These are phyloP conservation scores for Rhinatrema bivittatum DNA, from an alignment of 2,797 vertebrate species.

Conservation along the genomic window DNA sequence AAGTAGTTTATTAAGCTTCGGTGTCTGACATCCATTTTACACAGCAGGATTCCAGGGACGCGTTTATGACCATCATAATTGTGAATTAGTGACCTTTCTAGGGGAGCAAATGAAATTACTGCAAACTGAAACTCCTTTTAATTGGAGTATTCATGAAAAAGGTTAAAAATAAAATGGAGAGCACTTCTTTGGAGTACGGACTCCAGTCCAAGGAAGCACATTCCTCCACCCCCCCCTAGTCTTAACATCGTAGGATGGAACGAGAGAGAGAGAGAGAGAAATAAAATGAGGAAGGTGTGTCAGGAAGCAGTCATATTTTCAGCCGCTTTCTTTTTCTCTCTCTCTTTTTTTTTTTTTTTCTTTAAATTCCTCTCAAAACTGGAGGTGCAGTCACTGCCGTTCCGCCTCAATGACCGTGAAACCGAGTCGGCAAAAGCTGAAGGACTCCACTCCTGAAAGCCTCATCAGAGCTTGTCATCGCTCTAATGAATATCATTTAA, in stretches of 20 bases:
- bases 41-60: constrained; percentile 40
- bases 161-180: constrained; percentile 14
- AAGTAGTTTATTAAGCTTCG: constrained; percentile 34
- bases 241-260: constrained; percentile 8
- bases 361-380: constrained; percentile 50
- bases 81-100: constrained; percentile 65
- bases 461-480: constrained; percentile 98
- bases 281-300: constrained; percentile 51
- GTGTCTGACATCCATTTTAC: constrained; percentile 32
- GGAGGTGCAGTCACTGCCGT: constrained; percentile 65
- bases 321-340: constrained; percentile 38
- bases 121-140: constrained; percentile 61
- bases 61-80: constrained; percentile 55
- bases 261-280: background rate
- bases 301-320: constrained; percentile 46
- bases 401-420: constrained; percentile 74
- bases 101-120: constrained; percentile 59
- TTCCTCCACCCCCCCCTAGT: background rate
- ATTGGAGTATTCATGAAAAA: constrained; percentile 46
- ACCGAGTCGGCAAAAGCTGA: constrained; percentile 81
- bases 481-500: constrained; percentile 99
- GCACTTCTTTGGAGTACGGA: constrained; percentile 2
- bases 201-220: background rate
- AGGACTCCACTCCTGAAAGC: constrained; percentile 84
- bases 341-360: constrained; percentile 37